Base-by-base conservation (phyloP, 2,113 vertebrate species). In the Echinops telfairi region DNA sequence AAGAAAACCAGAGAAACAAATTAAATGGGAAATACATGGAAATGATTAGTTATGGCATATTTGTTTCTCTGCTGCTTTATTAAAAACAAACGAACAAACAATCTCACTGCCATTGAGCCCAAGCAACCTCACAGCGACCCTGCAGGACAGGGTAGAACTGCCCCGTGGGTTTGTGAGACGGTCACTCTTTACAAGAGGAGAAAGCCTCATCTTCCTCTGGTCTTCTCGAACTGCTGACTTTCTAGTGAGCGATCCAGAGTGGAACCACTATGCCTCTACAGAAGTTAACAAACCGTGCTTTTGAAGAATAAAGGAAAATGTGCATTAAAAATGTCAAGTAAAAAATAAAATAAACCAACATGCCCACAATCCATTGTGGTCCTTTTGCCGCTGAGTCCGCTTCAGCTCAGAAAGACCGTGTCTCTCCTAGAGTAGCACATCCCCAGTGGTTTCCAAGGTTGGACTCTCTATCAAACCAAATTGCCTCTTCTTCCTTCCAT, bases 261-360 rank as follows among this genome's bases (percentile, higher is more conserved):
- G 47, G 47, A 53, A 10, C 47, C 47, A 53, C 47, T 7, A 53
- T 2, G 47, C 47, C 47, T 53, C 10, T 10, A 53, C 12, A 53
- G 47, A 53, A 4, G 12, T 53, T 53, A 53, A 53, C 47, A 53
- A 53, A 53, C 12, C 47, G 10, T 11, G 47, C 12, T 53, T 14
- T 53, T 53, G 47, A 91, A 94, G 83, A 90, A 36, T 64, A 87
- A 83, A 53, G 22, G 43, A 71, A 43, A 12, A 66, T 79, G 60
- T 58, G 90, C 27, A 86, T 68, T 83, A 92, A 92, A 89, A 81
- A 62, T 71, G 31, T 16, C 60, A 60, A 57, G 22, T n/a, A 22
- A 75, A 29, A 62, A 90, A 86, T 71, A 90, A 12, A 31, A 62
- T 6, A 62, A 62, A 62, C 15, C 60, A 53, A 53, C 10, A 53